phyloP scores from a whole-genome alignment of 2,888 invertebrate species.

The Lepeophtheirus nordmannii region DNA sequence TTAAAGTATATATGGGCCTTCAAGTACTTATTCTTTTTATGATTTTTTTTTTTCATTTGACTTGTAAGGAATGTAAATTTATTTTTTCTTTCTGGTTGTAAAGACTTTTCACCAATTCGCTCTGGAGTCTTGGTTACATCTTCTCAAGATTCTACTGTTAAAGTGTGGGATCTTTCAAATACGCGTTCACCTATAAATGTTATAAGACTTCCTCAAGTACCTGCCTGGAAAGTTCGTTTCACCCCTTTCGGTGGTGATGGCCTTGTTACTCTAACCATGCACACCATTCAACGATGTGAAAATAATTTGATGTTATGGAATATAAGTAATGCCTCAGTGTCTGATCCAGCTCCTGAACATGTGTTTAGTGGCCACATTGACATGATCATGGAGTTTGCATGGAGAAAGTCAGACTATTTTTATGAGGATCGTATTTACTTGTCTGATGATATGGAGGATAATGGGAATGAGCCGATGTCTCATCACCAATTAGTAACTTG shows the following conservation, averaged over 20 bases:
- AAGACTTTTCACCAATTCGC: conserved; percentile 27
- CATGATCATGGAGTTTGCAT: conserved; percentile 64
- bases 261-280: conserved; percentile 36
- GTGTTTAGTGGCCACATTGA: conserved; percentile 35
- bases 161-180: conserved; percentile 26
- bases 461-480: neutral
- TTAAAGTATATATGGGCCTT: conserved; percentile 34
- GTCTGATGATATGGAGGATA: conserved; percentile 24
- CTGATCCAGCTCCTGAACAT: conserved; percentile 33
- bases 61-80: too few species aligned
- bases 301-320: conserved; percentile 37
- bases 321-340: conserved; percentile 30
- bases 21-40: neutral
- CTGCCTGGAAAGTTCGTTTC: conserved; percentile 14
- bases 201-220: conserved; percentile 8
- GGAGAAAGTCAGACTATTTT: conserved; percentile 35
- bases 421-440: conserved; percentile 21
- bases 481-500: conserved; percentile 51
- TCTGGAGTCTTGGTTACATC: conserved; percentile 31
- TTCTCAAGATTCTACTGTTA: conserved; percentile 37
- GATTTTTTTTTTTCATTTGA: neutral
- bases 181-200: neutral
- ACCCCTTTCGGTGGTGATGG: conserved; percentile 36
- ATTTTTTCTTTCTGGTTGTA: too few species aligned
- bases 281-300: conserved; percentile 34